A percentile compares a stretch with the other conserved stretches of the same genome.
These are phyloP conservation scores for Chelonoidis abingdonii DNA, from an alignment of 2,113 vertebrate genomes.

Conservation along the genomic window DNA sequence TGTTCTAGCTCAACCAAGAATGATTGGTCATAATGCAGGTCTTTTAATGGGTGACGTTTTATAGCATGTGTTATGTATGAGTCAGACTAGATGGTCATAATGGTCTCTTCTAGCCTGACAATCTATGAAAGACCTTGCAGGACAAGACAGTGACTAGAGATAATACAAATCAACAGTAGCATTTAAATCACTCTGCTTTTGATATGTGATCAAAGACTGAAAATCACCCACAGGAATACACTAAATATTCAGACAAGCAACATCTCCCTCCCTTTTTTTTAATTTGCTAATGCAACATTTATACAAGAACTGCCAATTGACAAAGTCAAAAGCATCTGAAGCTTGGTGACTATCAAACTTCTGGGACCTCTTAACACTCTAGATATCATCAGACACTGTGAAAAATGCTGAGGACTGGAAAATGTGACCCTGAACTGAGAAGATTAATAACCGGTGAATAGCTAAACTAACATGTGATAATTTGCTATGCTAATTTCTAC, in stretches of 20 bases:
- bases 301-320: background rate
- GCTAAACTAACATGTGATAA: background rate
- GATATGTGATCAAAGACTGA: constrained; percentile 16
- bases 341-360: background rate
- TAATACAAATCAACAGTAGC: constrained; percentile 41
- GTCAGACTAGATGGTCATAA: background rate
- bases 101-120: background rate
- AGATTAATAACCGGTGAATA: constrained; percentile 54
- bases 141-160: background rate
- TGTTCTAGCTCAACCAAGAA: background rate
- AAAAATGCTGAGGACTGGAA: constrained; percentile 59
- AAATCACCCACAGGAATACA: background rate
- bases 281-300: background rate
- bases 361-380: constrained; percentile 18
- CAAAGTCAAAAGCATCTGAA: background rate
- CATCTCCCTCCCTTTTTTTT: background rate
- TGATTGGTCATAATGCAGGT: background rate
- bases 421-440: constrained; percentile 39
- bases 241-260: background rate
- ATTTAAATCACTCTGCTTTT: constrained; percentile 1
- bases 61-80: background rate
- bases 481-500: constrained; percentile 64
- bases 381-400: background rate
- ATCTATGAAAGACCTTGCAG: background rate
- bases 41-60: background rate